Percentiles rank a stretch among this genome's conserved stretches.
These are phyloP conservation scores for Tetheella fluctuosa DNA, from an alignment of 2,888 invertebrate species.

Conservation along the genomic window DNA sequence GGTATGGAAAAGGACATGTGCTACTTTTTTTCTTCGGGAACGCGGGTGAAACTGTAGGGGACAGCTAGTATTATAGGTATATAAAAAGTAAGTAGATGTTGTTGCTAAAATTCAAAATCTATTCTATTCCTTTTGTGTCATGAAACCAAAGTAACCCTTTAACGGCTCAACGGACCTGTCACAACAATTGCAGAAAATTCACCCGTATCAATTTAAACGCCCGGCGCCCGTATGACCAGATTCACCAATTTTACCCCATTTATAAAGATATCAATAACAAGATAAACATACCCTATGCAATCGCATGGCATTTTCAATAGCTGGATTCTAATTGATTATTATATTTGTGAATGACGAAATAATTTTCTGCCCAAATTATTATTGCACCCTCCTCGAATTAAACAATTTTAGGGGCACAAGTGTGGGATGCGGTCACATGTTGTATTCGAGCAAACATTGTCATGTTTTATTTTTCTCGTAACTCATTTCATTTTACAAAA, in stretches of 20 bases:
- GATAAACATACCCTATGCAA: conserved; percentile 65
- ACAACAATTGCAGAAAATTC: conserved; percentile 60
- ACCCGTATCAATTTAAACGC: conserved; percentile 72
- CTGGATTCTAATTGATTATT: conserved; percentile 75
- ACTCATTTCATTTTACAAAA: too few relatives aligned
- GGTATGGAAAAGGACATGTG: too few relatives aligned
- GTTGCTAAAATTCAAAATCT: too few relatives aligned
- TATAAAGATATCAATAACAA: conserved; percentile 81
- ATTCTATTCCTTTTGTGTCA: too few relatives aligned
- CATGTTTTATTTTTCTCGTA: conserved; percentile 21
- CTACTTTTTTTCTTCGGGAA: too few relatives aligned
- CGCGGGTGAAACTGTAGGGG: too few relatives aligned
- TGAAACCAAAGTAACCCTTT: conserved; percentile 30
- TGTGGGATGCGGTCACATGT: conserved; percentile 18
- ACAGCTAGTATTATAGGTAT: too few relatives aligned
- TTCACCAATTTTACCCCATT: conserved; percentile 77
- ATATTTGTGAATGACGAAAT: conserved; percentile 68
- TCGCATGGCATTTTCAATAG: conserved; percentile 59
- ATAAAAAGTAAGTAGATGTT: too few relatives aligned
- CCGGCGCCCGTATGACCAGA: conserved; percentile 71
- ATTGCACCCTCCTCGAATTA: conserved; percentile 45
- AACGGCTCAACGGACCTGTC: conserved; percentile 63
- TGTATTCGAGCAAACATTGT: not conserved
- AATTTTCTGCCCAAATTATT: conserved; percentile 65
- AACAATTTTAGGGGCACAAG: conserved; percentile 30